Percentiles rank a stretch among this genome's conserved stretches.
Evolutionary conservation across 92 coral and sea anemone genomes (phyloP).

Genomic region (Isaurus tuberculatus): DNA sequence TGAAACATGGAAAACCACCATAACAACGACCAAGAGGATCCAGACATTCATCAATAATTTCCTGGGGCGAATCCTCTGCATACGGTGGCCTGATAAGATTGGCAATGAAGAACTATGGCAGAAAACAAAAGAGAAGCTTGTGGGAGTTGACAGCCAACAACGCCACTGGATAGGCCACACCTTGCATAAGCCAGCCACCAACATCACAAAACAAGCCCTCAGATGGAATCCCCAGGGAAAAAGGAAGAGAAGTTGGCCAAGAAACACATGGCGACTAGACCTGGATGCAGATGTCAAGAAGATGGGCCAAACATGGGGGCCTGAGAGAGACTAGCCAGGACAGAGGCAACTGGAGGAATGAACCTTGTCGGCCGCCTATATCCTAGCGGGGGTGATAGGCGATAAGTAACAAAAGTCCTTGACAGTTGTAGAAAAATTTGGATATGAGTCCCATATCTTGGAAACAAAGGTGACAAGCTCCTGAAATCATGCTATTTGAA

Average conservation of each 20-base stretch:
- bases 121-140: not conserved
- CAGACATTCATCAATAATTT: not conserved
- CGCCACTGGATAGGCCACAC: constrained; percentile 23
- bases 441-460: not conserved
- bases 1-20: not conserved
- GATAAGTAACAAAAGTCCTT: not conserved
- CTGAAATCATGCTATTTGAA: no score
- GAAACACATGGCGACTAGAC: not conserved
- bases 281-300: not conserved
- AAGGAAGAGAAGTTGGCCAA: not conserved
- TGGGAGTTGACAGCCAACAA: not conserved
- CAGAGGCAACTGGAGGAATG: not conserved
- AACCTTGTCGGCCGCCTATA: not conserved
- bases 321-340: not conserved
- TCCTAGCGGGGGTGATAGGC: not conserved
- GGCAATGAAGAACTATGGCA: constrained; percentile 27
- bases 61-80: constrained; percentile 2
- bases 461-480: no score
- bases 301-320: not conserved
- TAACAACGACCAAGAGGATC: not conserved
- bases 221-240: constrained; percentile 1
- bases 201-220: not conserved
- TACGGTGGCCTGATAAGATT: not conserved
- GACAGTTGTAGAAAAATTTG: not conserved
- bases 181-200: not conserved